Evolutionary conservation across 1,140 invertebrate species (phyloP).

Genomic region (Orussus abietinus): DNA sequence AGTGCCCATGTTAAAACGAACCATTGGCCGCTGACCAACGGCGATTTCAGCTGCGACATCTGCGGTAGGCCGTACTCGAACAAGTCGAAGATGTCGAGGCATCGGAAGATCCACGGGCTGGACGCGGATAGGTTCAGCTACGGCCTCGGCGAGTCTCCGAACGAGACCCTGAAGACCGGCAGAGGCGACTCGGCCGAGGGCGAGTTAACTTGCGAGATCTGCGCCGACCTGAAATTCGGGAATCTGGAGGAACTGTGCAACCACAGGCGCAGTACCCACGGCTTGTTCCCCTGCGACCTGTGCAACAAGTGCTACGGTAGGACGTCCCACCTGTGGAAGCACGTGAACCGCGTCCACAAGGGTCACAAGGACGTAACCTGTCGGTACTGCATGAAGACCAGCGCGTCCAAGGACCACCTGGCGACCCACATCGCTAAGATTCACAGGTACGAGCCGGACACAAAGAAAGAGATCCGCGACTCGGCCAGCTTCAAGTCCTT

Average conservation of each 20-base stretch:
- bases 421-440: slow-evolving; percentile 59
- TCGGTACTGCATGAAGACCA: slow-evolving; percentile 58
- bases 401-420: slow-evolving; percentile 59
- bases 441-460: slow-evolving; percentile 51
- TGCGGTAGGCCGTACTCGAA: slow-evolving; percentile 57
- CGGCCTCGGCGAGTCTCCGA: slow-evolving; percentile 13
- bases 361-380: slow-evolving; percentile 61
- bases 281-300: slow-evolving; percentile 60
- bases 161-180: slow-evolving; percentile 12
- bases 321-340: slow-evolving; percentile 63
- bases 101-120: slow-evolving; percentile 53
- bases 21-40: slow-evolving; percentile 53
- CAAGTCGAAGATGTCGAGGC: slow-evolving; percentile 56
- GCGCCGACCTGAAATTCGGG: slow-evolving; percentile 45
- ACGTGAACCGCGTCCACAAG: slow-evolving; percentile 62
- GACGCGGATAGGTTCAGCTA: slow-evolving; percentile 21
- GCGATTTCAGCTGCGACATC: slow-evolving; percentile 56
- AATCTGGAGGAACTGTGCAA: slow-evolving; percentile 54
- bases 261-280: slow-evolving; percentile 56
- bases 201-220: slow-evolving; percentile 49
- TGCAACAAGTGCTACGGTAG: slow-evolving; percentile 62
- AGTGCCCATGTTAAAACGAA: slow-evolving; percentile 49
- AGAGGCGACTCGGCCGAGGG: slow-evolving; percentile 14
- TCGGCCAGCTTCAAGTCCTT: slow-evolving; percentile 18
- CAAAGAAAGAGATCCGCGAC: slow-evolving; percentile 26